These are phyloP conservation scores for Lasiurus borealis DNA, from an alignment of 2,113 vertebrate species.

Conservation along the genomic window DNA sequence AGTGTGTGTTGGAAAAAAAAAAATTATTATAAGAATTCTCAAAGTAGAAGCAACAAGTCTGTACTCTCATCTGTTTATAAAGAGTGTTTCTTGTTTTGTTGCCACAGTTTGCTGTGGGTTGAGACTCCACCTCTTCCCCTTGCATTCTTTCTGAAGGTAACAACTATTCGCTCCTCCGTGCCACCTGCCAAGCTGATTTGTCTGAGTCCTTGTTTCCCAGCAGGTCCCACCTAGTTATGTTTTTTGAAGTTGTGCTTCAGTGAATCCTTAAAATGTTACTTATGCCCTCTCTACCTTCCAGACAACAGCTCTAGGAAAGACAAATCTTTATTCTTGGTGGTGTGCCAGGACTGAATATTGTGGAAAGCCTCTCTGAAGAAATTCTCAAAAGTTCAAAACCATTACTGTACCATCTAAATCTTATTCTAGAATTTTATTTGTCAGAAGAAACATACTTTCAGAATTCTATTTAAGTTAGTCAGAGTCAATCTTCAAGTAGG, in stretches of 20 bases:
- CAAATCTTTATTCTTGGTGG: background rate
- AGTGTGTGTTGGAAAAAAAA: background rate
- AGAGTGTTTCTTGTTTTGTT: background rate
- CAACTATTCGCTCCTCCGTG: background rate
- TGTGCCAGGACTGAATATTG: background rate
- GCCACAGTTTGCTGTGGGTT: background rate
- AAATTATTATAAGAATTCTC: background rate
- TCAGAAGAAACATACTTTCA: background rate
- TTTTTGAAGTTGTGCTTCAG: conserved; percentile 61
- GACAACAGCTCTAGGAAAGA: conserved; percentile 34
- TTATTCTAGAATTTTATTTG: conserved; percentile 40
- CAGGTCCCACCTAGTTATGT: conserved; percentile 26
- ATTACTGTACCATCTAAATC: background rate
- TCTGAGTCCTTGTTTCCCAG: conserved; percentile 60
- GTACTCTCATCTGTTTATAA: background rate
- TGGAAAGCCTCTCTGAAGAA: background rate
- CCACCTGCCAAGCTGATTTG: conserved; percentile 32
- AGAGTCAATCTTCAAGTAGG: background rate
- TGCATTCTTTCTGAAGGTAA: conserved; percentile 18
- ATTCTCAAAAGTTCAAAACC: background rate
- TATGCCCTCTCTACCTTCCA: background rate
- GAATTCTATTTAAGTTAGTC: background rate
- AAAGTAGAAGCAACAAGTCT: background rate
- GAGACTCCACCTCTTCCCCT: background rate
- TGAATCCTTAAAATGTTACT: conserved; percentile 58